Conservation (phyloP, 2,797 vertebrate species). For the Coendou prehensilis region DNA sequence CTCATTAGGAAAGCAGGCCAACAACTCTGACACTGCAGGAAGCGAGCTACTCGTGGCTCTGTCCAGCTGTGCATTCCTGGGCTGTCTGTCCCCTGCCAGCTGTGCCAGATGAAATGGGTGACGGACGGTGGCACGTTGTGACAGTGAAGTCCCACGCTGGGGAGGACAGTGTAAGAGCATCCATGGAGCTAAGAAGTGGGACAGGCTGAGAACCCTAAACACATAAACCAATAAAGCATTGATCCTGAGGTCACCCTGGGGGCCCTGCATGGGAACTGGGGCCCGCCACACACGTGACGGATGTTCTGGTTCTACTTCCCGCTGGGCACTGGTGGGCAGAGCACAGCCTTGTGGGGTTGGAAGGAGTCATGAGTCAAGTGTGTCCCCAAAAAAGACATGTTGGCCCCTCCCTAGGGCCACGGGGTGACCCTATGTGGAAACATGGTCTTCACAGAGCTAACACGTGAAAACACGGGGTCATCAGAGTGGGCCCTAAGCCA, state of each 20-base stretch:
- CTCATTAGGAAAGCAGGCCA: background rate
- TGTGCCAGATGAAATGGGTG: fast-evolving
- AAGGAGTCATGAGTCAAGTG: too few relatives aligned
- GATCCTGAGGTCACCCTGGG: background rate
- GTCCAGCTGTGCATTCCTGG: fast-evolving
- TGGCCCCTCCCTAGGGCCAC: too few relatives aligned
- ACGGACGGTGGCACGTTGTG: background rate
- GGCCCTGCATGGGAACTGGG: fast-evolving
- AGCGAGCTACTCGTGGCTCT: fast-evolving
- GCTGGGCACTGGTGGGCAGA: fast-evolving
- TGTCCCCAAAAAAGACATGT: fast-evolving
- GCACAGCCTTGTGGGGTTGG: background rate
- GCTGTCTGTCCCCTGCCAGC: fast-evolving
- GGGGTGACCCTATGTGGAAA: background rate
- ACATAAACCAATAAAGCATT: background rate
- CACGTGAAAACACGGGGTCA: background rate
- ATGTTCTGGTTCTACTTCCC: fast-evolving
- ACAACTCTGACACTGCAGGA: background rate
- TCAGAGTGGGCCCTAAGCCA: background rate
- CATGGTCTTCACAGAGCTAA: background rate
- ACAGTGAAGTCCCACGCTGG: fast-evolving
- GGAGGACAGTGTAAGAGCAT: fast-evolving
- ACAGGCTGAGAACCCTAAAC: conserved; percentile 18
- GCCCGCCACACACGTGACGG: fast-evolving
- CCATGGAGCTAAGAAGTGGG: background rate